Percentiles rank a stretch among this genome's conserved stretches.
These are phyloP conservation scores for Eilema depressum DNA, from an alignment of 2,888 invertebrate genomes.

Conservation along the genomic window DNA sequence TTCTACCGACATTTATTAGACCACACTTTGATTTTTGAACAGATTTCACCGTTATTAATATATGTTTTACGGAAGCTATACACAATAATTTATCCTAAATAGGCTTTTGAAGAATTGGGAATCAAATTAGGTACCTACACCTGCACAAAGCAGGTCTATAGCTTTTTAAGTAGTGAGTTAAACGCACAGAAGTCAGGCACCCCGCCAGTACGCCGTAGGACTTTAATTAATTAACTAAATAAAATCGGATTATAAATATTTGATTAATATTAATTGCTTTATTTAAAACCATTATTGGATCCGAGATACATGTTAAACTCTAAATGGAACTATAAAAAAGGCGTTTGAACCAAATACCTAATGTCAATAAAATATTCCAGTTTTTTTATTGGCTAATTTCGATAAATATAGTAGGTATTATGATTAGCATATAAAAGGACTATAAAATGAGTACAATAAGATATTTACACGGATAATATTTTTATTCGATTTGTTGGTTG, in stretches of 20 bases:
- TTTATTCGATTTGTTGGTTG: conserved; percentile 14
- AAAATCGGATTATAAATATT: conserved; percentile 16
- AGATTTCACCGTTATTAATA: not conserved
- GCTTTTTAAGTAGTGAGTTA: not conserved
- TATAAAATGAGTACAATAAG: conserved; percentile 13
- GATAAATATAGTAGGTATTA: not conserved
- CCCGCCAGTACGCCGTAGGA: conserved; percentile 14
- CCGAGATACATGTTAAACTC: not conserved
- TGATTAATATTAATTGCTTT: conserved; percentile 20
- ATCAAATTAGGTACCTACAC: too few species aligned
- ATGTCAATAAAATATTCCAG: conserved; percentile 12
- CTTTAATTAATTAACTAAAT: conserved; percentile 16
- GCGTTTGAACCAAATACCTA: conserved; percentile 3
- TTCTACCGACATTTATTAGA: not conserved
- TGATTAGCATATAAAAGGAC: conserved; percentile 3
- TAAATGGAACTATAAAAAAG: conserved; percentile 5
- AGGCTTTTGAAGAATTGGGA: not conserved
- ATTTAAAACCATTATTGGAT: conserved; percentile 15
- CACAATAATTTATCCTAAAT: not conserved
- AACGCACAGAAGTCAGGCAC: conserved; percentile 17
- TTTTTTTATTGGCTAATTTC: conserved; percentile 6
- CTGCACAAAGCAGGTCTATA: not conserved
- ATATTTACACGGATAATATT: conserved; percentile 15
- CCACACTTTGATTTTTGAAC: not conserved
- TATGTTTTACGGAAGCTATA: not conserved